A percentile compares a stretch with the other conserved stretches of the same genome.
These are phyloP conservation scores for Rhodophaea formosa DNA, from an alignment of 2,888 invertebrate species.

Conservation along the genomic window DNA sequence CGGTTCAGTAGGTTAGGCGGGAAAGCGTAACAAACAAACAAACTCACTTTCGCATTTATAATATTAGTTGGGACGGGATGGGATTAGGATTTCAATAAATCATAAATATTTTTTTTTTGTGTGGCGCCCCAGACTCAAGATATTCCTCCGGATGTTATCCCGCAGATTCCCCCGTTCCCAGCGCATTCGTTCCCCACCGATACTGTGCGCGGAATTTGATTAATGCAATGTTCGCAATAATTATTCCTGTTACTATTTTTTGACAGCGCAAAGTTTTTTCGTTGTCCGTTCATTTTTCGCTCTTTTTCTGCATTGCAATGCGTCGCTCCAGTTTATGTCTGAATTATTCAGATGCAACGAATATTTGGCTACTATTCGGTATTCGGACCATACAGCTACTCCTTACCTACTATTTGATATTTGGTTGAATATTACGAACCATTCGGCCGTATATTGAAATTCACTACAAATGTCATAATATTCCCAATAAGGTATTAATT, in stretches of 20 bases:
- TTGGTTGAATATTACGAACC: too few species aligned
- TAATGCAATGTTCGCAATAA: constrained; percentile 81
- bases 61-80: too few species aligned
- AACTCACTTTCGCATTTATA: too few species aligned
- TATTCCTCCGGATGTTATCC: constrained; percentile 34
- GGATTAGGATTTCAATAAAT: too few species aligned
- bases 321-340: constrained; percentile 24
- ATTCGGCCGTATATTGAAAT: too few species aligned
- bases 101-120: too few species aligned
- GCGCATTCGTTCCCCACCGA: constrained; percentile 64
- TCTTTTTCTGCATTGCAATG: constrained; percentile 31
- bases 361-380: not conserved
- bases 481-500: too few species aligned
- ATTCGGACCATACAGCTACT: not conserved
- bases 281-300: constrained; percentile 49
- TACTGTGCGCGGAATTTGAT: constrained; percentile 79
- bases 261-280: constrained; percentile 74
- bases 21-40: too few species aligned
- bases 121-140: too few species aligned
- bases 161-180: constrained; percentile 73
- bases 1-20: too few species aligned
- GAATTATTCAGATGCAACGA: not conserved
- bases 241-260: constrained; percentile 80
- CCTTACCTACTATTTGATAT: too few species aligned
- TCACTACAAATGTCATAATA: too few species aligned